Base-by-base conservation (phyloP, 2,113 vertebrate genomes). In the Peromyscus maniculatus region DNA sequence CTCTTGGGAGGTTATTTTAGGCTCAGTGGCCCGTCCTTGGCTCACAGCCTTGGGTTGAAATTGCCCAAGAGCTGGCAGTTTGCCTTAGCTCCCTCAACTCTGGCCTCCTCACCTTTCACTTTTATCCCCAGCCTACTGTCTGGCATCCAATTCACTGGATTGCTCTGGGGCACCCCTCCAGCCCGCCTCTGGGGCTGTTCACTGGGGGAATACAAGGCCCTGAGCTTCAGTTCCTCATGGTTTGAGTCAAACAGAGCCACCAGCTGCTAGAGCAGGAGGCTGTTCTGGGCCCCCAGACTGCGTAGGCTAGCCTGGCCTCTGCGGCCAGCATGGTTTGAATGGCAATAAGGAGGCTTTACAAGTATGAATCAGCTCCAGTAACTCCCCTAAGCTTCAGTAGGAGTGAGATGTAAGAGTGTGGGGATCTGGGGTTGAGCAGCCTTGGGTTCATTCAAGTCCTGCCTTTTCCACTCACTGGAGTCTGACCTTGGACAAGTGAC, bases 1-100 rank as follows among this genome's bases (percentile, higher is more conserved):
- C 96, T 91, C 67, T 71, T 12, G 84, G 93, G 93, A 83, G 69
- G 64, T 94, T 97, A 97, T 98, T 98, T 98, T 97, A 87, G 89
- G 94, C 22, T 43, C 6, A 10, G 82, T 95, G 66, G 59, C 78
- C 75, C 79, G 46, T 92, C 75, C 94, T 96, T 94, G 95, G 90
- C 87, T 82, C 4, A 67, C 59, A 87, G 74, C 55, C 55, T 75
- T 72, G 57, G 21, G 43, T 46, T 87, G 46, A 91, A 91, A 90
- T 97, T 97, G 87, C 97, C 59, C 87, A 97, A 96, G 94, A 87
- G 86, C 55, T 97, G 91, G 43, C 79, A 78, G 1, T 26, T 78
- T 96, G 93, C 79, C 91, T 71, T 10, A 10, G 8, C 89, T 91
- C 74, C 66, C 55, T 97, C 75, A 93, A 67, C 96, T 96, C 89